Evolutionary conservation across 2,113 vertebrate genomes (phyloP).

Genomic region (Gambusia holbrooki): DNA sequence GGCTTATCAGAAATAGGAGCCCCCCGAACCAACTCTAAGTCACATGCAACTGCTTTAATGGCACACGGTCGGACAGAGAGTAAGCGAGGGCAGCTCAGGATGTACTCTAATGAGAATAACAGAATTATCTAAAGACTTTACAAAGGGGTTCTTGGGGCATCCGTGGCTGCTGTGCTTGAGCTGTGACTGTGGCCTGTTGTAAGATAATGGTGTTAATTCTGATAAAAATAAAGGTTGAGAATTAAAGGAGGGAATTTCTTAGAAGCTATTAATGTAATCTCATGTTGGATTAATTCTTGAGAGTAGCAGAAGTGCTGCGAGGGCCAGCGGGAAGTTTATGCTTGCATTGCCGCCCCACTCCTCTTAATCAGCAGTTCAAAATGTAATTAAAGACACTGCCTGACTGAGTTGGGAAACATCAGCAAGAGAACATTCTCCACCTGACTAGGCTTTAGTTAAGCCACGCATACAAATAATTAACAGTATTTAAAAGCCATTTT

Average conservation of each 20-base stretch:
- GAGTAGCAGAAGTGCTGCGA: constrained; percentile 53
- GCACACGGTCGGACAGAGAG: constrained; percentile 51
- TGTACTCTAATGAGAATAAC: constrained; percentile 61
- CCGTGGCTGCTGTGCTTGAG: constrained; percentile 12
- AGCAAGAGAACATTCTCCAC: constrained; percentile 48
- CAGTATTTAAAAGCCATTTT: constrained; percentile 21
- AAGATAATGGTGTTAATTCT: constrained; percentile 77
- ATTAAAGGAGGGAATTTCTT: constrained; percentile 55
- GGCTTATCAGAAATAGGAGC: constrained; percentile 53
- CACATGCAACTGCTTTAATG: constrained; percentile 72
- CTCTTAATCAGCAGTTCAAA: constrained; percentile 76
- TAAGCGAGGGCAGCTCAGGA: constrained; percentile 35
- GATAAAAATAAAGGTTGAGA: constrained; percentile 54
- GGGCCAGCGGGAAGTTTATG: constrained; percentile 67
- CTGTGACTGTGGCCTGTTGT: constrained; percentile 46
- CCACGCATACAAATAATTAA: constrained; percentile 3
- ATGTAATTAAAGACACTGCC: constrained; percentile 77
- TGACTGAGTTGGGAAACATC: constrained; percentile 42
- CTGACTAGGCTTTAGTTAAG: constrained; percentile 33
- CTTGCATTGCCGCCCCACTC: constrained; percentile 58
- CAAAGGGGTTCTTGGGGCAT: constrained; percentile 21
- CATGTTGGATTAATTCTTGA: constrained; percentile 77
- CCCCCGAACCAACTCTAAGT: constrained; percentile 63
- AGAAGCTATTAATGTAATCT: constrained; percentile 80
- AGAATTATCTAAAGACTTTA: constrained; percentile 67